These are phyloP conservation scores for Cephus rjabovi DNA, from an alignment of 2,888 invertebrate species.

Conservation along the genomic window DNA sequence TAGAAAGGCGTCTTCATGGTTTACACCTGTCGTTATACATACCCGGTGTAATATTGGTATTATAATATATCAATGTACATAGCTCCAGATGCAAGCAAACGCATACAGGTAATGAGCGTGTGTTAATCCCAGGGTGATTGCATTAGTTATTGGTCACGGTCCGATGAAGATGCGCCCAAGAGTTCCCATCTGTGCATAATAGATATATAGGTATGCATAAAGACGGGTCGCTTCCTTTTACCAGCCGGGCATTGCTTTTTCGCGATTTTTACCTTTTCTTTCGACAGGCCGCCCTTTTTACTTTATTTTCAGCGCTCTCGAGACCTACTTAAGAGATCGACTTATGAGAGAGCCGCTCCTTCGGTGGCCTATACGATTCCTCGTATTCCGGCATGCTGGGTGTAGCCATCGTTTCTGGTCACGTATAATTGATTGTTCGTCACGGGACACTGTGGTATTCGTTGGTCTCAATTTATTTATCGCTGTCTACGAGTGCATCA, in stretches of 20 bases:
- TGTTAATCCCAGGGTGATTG: conserved; percentile 35
- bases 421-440: conserved; percentile 38
- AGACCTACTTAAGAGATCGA: conserved; percentile 50
- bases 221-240: not conserved
- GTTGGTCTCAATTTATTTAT: conserved; percentile 34
- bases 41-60: not conserved
- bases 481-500: conserved; percentile 31
- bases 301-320: conserved; percentile 27
- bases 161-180: conserved; percentile 29
- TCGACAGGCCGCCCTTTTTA: not conserved
- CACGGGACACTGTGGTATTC: conserved; percentile 10
- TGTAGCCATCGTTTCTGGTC: conserved; percentile 21
- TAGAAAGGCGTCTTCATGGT: not conserved
- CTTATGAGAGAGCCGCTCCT: conserved; percentile 40
- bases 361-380: conserved; percentile 21
- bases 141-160: conserved; percentile 52
- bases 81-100: not conserved
- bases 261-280: conserved; percentile 8
- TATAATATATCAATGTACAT: not conserved
- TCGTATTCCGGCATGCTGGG: conserved; percentile 18
- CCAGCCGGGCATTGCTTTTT: not conserved
- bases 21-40: not conserved
- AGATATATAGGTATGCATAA: not conserved
- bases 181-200: conserved; percentile 14
- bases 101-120: not conserved